A percentile compares a stretch with the other conserved stretches of the same genome.
phyloP scores from a whole-genome alignment of 2,888 invertebrate species.

The Xestia sexstrigata region DNA sequence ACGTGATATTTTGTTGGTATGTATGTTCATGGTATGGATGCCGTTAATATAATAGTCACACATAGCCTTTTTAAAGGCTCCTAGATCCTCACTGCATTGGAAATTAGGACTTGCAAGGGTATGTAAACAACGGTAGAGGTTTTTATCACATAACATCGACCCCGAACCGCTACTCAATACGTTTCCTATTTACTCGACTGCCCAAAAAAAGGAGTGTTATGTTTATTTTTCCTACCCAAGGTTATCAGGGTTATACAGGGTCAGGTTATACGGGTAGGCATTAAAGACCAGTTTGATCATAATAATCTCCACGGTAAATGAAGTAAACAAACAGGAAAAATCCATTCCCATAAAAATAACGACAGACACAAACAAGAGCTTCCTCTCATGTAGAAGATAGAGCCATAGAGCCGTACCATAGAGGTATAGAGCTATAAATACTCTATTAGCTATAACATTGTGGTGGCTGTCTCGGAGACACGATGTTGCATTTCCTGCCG shows the following conservation, averaged over 20 bases:
- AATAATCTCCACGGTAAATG: neutral
- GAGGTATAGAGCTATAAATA: slow-evolving; percentile 45
- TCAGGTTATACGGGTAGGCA: neutral
- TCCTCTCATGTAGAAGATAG: slow-evolving; percentile 33
- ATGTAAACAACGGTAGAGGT: neutral
- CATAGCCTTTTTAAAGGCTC: neutral
- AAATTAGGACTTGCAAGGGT: neutral
- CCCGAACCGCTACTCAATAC: neutral
- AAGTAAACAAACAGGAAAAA: neutral
- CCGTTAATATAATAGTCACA: neutral
- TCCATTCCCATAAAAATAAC: neutral
- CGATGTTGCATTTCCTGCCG: slow-evolving; percentile 68
- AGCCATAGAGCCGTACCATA: slow-evolving; percentile 35
- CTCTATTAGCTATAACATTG: slow-evolving; percentile 56
- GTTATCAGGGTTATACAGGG: too few species aligned
- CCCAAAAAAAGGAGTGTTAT: neutral
- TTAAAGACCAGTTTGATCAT: neutral
- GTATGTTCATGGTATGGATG: too few species aligned
- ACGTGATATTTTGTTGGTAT: too few species aligned
- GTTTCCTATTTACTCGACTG: neutral
- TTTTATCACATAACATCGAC: too few species aligned
- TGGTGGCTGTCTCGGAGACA: slow-evolving; percentile 52
- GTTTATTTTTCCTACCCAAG: neutral
- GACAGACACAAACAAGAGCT: slow-evolving; percentile 19
- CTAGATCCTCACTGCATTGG: neutral